These are phyloP conservation scores for Vireo altiloquus DNA, from an alignment of 2,113 vertebrate species.

Conservation along the genomic window DNA sequence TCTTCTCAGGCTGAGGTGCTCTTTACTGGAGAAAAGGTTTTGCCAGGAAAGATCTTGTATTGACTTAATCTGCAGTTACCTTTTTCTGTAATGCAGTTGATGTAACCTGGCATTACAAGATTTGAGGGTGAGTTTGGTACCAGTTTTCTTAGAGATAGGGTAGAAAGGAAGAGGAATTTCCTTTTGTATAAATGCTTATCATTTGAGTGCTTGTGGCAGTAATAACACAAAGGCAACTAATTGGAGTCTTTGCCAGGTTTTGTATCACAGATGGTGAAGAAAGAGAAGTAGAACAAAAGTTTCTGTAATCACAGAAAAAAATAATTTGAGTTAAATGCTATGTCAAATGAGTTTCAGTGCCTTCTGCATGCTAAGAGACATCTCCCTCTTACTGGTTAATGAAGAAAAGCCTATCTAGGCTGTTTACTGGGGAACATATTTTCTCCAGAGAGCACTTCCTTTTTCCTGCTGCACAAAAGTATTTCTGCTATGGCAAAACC, in stretches of 20 bases:
- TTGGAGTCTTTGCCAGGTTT: conserved; percentile 45
- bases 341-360: conserved; percentile 11
- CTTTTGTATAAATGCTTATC: conserved; percentile 21
- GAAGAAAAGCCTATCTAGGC: not conserved
- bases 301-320: conserved; percentile 37
- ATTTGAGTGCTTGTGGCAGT: conserved; percentile 13
- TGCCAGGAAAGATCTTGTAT: not conserved
- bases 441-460: not conserved
- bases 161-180: conserved; percentile 35
- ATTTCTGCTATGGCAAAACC: not conserved
- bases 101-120: not conserved
- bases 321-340: conserved; percentile 10
- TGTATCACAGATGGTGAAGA: conserved; percentile 49
- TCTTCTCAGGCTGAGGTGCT: not conserved
- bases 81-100: not conserved
- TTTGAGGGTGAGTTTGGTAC: not conserved
- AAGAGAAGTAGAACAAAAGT: conserved; percentile 58
- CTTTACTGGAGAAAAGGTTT: not conserved
- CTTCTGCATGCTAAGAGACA: not conserved
- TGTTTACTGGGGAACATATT: not conserved
- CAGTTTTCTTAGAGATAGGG: not conserved
- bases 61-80: not conserved
- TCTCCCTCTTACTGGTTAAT: not conserved
- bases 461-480: not conserved
- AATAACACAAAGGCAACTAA: conserved; percentile 54